Evolutionary conservation across 2,888 invertebrate species (phyloP).

Genomic region (Syrista parreyssii): DNA sequence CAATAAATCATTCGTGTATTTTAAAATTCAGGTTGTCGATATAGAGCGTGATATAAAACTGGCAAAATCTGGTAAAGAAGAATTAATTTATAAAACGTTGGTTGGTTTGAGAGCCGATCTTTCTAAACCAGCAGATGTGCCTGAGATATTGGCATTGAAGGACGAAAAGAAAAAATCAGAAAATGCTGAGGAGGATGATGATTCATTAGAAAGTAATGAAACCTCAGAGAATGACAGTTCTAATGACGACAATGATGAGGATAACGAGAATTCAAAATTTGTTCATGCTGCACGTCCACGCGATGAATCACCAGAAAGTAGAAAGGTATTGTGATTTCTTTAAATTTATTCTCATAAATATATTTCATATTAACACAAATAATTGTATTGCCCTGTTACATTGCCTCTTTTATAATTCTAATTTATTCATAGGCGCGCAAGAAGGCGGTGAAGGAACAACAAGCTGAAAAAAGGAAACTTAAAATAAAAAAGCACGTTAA

Average conservation of each 20-base stretch:
- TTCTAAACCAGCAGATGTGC: constrained; percentile 76
- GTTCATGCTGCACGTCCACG: constrained; percentile 76
- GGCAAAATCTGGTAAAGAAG: constrained; percentile 79
- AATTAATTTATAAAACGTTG: constrained; percentile 87
- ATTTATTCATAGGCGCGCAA: constrained; percentile 75
- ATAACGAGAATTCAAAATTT: constrained; percentile 68
- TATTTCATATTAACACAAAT: constrained; percentile 4
- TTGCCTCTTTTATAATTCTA: neutral
- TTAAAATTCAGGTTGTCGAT: constrained; percentile 76
- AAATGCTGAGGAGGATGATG: constrained; percentile 34
- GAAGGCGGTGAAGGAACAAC: constrained; percentile 86
- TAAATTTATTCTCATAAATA: neutral
- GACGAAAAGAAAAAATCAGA: constrained; percentile 29
- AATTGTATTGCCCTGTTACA: neutral
- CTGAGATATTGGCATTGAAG: constrained; percentile 71
- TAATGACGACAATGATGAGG: constrained; percentile 42
- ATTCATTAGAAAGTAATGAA: constrained; percentile 54
- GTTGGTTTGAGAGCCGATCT: constrained; percentile 86
- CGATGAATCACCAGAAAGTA: constrained; percentile 84
- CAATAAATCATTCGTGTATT: constrained; percentile 6
- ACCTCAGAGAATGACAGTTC: constrained; percentile 31
- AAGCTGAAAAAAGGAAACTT: constrained; percentile 87
- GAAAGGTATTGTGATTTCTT: constrained; percentile 66
- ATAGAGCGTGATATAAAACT: constrained; percentile 87
- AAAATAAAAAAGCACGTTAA: constrained; percentile 96